Evolutionary conservation across 2,113 vertebrate genomes (phyloP), one percentile per base, ranked within the genome.

Genomic region (Ramphastos sulfuratus): DNA sequence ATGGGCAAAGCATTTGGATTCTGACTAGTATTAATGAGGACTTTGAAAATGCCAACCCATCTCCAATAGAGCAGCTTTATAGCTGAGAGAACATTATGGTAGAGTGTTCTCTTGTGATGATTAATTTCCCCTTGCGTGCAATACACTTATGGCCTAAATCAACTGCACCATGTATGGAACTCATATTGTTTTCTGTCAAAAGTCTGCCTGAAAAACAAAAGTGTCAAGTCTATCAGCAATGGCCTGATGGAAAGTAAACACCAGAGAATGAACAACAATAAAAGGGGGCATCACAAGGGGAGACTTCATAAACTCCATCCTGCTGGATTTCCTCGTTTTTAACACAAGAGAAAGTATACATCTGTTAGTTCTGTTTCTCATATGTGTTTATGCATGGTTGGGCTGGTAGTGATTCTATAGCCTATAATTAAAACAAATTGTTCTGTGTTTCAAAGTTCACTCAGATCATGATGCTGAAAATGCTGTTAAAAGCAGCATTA

Each of bases 21-120:
- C 86, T 87, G 89, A 92, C 93, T 95, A 55, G 73, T 92, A 94
- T 96, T 96, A 94, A 95, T 92, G 93, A 96, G 90, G 87, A 88
- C 50, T 54, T 94, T 33, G 79, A 79, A 93, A 96, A 95, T 90
- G 95, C 95, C 89, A 94, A 15, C 78, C 86, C 73, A 67, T 90
- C 83, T 96, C 90, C 83, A 93, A 87, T 80, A 66, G 88, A 90
- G 88, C 90, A 82, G 88, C 71, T 94, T 92, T 94, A 88, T 86
- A 92, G 70, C 89, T 84, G 73, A 90, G 58, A 8, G 89, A 93
- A 93, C 82, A 84, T 95, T 91, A 58, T 90, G 85, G 91, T 66
- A 72, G 60, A 93, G 85, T 77, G 89, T 93, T 96, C 88, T 85
- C 78, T 65, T 69, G 71, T 83, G 73, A 94, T 93, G 90, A 92